These are phyloP conservation scores for Seira musarum DNA, from an alignment of 2,888 invertebrate species.

Conservation along the genomic window DNA sequence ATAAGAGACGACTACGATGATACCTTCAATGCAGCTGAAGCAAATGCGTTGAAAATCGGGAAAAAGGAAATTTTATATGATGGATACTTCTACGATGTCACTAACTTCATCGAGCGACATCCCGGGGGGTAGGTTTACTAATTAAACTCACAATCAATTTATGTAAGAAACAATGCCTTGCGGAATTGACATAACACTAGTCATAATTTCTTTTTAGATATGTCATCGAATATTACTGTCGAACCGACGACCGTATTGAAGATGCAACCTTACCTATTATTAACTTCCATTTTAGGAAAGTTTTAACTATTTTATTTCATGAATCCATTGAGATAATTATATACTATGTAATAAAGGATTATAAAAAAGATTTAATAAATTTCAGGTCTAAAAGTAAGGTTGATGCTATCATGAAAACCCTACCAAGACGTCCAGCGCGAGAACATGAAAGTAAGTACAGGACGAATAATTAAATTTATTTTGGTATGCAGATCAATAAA, in stretches of 20 bases:
- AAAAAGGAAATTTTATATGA: constrained; percentile 56
- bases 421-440: constrained; percentile 41
- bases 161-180: too few species aligned
- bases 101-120: constrained; percentile 49
- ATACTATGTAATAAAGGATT: too few species aligned
- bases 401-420: constrained; percentile 41
- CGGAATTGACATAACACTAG: too few species aligned
- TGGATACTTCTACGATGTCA: constrained; percentile 58
- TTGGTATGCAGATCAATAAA: too few species aligned
- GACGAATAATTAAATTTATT: too few species aligned
- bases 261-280: constrained; percentile 55
- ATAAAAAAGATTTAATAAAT: too few species aligned
- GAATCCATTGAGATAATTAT: too few species aligned
- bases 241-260: too few species aligned
- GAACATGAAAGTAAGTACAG: constrained; percentile 57
- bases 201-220: too few species aligned
- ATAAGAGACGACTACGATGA: constrained; percentile 30
- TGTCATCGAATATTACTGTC: constrained; percentile 57
- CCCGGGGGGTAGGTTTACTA: too few species aligned
- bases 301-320: too few species aligned
- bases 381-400: constrained; percentile 45
- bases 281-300: constrained; percentile 54
- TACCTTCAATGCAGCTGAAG: constrained; percentile 23
- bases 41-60: constrained; percentile 23
- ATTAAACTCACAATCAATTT: too few species aligned